Conservation (phyloP, 2,888 invertebrate species). For the Platycheirus albimanus region DNA sequence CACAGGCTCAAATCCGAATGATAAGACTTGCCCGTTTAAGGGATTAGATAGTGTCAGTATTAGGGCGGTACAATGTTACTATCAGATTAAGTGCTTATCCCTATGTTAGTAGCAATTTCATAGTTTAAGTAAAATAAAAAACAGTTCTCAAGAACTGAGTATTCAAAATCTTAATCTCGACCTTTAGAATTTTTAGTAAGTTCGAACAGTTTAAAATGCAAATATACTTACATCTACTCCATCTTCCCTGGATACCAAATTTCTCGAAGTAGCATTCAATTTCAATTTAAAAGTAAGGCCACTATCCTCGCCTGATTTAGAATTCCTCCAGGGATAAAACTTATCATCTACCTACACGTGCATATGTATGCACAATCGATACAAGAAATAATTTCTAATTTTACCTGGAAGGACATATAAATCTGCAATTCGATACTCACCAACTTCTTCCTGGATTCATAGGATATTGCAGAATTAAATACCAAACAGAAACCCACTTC, state of each 20-base stretch:
- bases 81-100: too few species aligned
- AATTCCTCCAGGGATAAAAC: slow-evolving; percentile 78
- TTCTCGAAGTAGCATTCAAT: slow-evolving; percentile 70
- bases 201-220: too few species aligned
- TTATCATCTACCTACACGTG: slow-evolving; percentile 52
- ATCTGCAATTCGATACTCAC: slow-evolving; percentile 42
- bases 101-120: too few species aligned
- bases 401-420: background rate
- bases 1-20: too few species aligned
- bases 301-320: slow-evolving; percentile 78
- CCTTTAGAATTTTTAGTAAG: too few species aligned
- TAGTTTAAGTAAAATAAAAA: too few species aligned
- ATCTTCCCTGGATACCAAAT: slow-evolving; percentile 70
- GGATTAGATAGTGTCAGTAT: too few species aligned
- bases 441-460: slow-evolving; percentile 60
- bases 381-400: background rate
- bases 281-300: slow-evolving; percentile 77
- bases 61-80: too few species aligned
- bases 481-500: slow-evolving; percentile 83
- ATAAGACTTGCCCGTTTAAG: too few species aligned
- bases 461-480: slow-evolving; percentile 82
- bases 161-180: too few species aligned
- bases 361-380: background rate
- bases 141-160: too few species aligned
- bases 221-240: slow-evolving; percentile 76